Evolutionary conservation across 2,888 invertebrate genomes (phyloP), one percentile per base, ranked within the genome.

Genomic region (Panzeria rudis): DNA sequence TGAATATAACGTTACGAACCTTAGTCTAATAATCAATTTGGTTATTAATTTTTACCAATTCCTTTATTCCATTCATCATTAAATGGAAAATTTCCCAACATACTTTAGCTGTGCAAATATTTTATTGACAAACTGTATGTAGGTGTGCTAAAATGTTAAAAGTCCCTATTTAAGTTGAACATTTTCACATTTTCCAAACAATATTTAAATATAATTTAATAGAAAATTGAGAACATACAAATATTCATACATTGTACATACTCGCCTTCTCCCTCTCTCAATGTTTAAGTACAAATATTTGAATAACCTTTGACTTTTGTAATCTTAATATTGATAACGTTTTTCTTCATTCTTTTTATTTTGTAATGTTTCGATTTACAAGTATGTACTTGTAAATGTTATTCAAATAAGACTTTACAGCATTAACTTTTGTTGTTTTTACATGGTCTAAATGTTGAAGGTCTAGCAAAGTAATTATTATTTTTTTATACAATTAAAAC

Each of bases 221-320:
- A 7, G 13, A 15, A 59, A 20, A 35, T 13, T 35, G 20, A 32
- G n/a, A 52, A 25, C 52, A 4, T 25, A 32, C 29, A 29, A 32
- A 32, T n/a, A n/a, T 54, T n/a, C 8, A n/a, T 32, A 6, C 56
- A 56, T 11, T 56, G 13, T 11, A 38, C 13, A 13, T 25, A 54
- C 5, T 32, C 25, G 2, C 32, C n/a, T n/a, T 56, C 3, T n/a
- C 7, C n/a, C 13, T 56, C 5, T 62, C 44, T 44, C 11, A 56
- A 17, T 17, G 6, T 54, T 1, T 56, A 3, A 17, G 11, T 15
- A 32, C 3, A 29, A 2, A 23, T 50, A 25, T 9, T 23, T 13
- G 0, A 15, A 13, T 52, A 56, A 80, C 64, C 80, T 80, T 56
- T 80, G 80, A 59, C 80, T 80, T 80, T 80, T 72, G 32, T 56